Evolutionary conservation across 2,888 invertebrate species (phyloP).

Genomic region (Endotricha flammealis): DNA sequence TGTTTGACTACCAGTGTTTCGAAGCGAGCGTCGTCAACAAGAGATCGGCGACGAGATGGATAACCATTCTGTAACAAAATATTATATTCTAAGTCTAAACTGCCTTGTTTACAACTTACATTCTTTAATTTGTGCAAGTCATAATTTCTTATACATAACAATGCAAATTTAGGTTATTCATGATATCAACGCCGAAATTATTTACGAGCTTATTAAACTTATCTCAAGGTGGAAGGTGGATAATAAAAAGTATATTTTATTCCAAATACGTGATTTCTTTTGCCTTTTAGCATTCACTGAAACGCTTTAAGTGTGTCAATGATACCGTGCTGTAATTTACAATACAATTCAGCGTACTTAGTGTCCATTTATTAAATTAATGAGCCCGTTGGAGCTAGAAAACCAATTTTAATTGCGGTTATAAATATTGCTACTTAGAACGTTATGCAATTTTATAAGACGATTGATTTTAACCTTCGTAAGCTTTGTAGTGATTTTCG

Average conservation of each 20-base stretch:
- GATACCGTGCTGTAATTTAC: constrained; percentile 4
- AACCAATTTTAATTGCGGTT: too few relatives aligned
- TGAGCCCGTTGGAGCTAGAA: too few relatives aligned
- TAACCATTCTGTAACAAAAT: constrained; percentile 92
- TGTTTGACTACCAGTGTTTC: constrained; percentile 97
- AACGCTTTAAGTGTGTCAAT: constrained; percentile 4
- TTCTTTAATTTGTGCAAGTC: too few relatives aligned
- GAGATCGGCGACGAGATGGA: constrained; percentile 94
- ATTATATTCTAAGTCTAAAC: too few relatives aligned
- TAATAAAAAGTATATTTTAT: not conserved
- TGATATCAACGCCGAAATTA: not conserved
- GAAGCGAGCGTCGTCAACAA: constrained; percentile 98
- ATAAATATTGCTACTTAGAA: too few relatives aligned
- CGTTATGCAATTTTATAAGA: too few relatives aligned
- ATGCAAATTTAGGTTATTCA: too few relatives aligned
- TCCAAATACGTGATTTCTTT: not conserved
- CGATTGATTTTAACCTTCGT: too few relatives aligned
- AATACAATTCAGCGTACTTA: constrained; percentile 1
- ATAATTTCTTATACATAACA: too few relatives aligned
- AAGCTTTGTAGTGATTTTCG: too few relatives aligned
- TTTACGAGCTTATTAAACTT: not conserved
- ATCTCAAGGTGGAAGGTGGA: not conserved
- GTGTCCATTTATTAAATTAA: not conserved
- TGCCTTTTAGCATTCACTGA: constrained; percentile 5
- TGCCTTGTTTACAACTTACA: too few relatives aligned